A percentile compares a stretch with the other conserved stretches of the same genome.
Evolutionary conservation across 2,797 vertebrate species (phyloP).

Genomic region (Urophycis tenuis): DNA sequence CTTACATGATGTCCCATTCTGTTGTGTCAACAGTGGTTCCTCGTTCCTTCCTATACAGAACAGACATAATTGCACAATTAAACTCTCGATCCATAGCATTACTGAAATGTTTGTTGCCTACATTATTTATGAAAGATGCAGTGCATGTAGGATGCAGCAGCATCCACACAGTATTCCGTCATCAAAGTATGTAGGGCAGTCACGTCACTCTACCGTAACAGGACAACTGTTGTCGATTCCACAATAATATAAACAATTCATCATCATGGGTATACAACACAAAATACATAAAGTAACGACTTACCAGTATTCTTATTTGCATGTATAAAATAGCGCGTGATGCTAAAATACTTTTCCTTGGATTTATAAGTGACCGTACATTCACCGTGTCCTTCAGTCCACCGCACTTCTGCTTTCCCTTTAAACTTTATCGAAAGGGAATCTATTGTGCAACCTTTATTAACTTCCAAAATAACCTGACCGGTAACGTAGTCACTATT

Average conservation of each 20-base stretch:
- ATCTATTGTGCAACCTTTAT: background rate
- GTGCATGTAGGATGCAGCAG: too few species aligned
- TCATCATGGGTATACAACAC: background rate
- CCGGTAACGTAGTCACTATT: background rate
- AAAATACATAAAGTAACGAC: background rate
- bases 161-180: too few species aligned
- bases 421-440: background rate
- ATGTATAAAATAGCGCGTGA: background rate
- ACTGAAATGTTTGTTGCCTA: too few species aligned
- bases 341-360: background rate
- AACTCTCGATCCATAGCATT: too few species aligned
- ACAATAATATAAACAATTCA: too few species aligned
- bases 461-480: background rate
- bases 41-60: too few species aligned
- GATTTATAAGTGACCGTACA: background rate
- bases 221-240: too few species aligned
- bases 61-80: too few species aligned
- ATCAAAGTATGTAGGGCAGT: too few species aligned
- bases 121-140: too few species aligned
- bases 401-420: background rate
- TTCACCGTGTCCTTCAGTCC: background rate
- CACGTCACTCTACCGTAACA: background rate
- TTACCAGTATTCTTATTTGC: background rate
- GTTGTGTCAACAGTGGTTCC: too few species aligned
- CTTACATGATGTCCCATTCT: too few species aligned